Conservation (phyloP, 2,888 invertebrate species). For the Pachliopta kotzebuea region DNA sequence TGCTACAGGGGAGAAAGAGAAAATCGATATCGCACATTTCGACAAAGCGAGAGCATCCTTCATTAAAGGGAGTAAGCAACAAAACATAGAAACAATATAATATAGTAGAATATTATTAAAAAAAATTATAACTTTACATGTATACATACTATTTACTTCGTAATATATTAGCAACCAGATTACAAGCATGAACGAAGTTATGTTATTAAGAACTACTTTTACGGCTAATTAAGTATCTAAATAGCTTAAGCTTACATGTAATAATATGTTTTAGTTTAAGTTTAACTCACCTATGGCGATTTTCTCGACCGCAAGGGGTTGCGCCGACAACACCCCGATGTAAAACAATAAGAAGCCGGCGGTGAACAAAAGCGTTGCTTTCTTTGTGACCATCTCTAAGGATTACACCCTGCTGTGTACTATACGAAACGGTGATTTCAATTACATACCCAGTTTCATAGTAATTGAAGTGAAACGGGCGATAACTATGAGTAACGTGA, state of each 20-base stretch:
- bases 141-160: neutral
- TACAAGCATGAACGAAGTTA: too few relatives aligned
- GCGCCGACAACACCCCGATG: conserved; percentile 54
- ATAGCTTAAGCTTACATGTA: too few relatives aligned
- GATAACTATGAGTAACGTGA: conserved; percentile 41
- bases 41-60: conserved; percentile 36
- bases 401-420: conserved; percentile 19
- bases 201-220: too few relatives aligned
- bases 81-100: conserved; percentile 39
- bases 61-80: conserved; percentile 48
- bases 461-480: conserved; percentile 34
- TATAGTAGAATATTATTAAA: neutral
- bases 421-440: conserved; percentile 28
- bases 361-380: conserved; percentile 38
- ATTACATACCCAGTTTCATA: conserved; percentile 40
- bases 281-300: conserved; percentile 71
- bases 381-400: conserved; percentile 21
- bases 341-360: conserved; percentile 59
- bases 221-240: too few relatives aligned
- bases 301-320: conserved; percentile 68
- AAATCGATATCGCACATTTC: conserved; percentile 43
- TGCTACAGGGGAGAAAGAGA: conserved; percentile 52
- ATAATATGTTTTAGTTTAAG: too few relatives aligned
- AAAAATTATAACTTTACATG: neutral
- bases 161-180: too few relatives aligned